Conservation (phyloP, 2,888 invertebrate genomes). For the Unio pictorum region DNA sequence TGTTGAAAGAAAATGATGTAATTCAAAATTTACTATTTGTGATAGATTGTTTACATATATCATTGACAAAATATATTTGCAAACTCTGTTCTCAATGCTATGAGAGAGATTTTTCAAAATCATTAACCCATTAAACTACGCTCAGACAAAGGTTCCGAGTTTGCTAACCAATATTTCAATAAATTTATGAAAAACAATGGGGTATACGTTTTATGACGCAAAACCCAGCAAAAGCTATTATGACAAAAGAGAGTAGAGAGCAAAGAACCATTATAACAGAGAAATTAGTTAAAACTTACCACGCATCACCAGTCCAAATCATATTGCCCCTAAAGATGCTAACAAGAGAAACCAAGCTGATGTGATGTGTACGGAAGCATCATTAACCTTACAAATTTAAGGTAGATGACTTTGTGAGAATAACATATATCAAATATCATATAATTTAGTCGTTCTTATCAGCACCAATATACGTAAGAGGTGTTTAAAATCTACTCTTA, state of each 20-base stretch:
- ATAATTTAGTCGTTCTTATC: conserved; percentile 14
- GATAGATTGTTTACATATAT: conserved; percentile 9
- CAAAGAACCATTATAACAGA: conserved; percentile 9
- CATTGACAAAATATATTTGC: conserved; percentile 11
- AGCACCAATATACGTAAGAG: conserved; percentile 17
- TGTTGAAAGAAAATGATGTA: conserved; percentile 12
- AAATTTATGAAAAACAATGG: not conserved
- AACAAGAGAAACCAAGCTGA: conserved; percentile 18
- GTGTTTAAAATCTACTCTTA: conserved; percentile 15
- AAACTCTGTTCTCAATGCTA: conserved; percentile 9
- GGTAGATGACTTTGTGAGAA: conserved; percentile 15
- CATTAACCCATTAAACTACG: conserved; percentile 5
- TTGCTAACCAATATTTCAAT: conserved; percentile 11
- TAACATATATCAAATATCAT: conserved; percentile 9
- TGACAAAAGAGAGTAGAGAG: conserved; percentile 12
- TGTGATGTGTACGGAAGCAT: conserved; percentile 7
- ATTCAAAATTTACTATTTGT: conserved; percentile 11
- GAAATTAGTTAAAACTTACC: conserved; percentile 10
- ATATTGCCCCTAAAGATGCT: conserved; percentile 13
- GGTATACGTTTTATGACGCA: conserved; percentile 10
- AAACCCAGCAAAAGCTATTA: conserved; percentile 10
- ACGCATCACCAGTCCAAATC: conserved; percentile 14
- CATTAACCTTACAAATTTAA: conserved; percentile 12
- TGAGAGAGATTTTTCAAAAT: conserved; percentile 6
- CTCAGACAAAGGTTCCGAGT: conserved; percentile 15